phyloP scores from a whole-genome alignment of 2,888 invertebrate species.

The Lasioglossum marginatum region DNA sequence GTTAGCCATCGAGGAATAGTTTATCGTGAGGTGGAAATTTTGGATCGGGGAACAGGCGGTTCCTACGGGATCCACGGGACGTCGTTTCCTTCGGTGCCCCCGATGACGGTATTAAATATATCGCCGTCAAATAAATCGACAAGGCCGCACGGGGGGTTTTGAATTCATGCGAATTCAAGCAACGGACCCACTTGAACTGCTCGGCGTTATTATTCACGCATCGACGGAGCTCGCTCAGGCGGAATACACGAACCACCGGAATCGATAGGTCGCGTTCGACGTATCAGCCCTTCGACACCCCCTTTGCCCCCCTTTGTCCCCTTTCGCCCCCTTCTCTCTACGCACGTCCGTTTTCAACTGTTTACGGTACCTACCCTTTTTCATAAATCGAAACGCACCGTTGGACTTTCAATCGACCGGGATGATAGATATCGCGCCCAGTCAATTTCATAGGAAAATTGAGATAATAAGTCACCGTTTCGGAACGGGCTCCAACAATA shows the following conservation, averaged over 20 bases:
- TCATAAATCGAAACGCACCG: neutral
- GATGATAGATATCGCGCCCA: neutral
- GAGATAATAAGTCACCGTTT: neutral
- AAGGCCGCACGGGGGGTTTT: constrained; percentile 15
- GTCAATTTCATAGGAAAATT: constrained; percentile 3
- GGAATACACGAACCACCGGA: constrained; percentile 51
- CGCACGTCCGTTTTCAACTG: constrained; percentile 5
- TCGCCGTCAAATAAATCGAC: constrained; percentile 33
- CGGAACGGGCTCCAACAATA: neutral
- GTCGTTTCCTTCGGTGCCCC: neutral
- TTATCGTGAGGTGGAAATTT: neutral
- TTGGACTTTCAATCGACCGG: neutral
- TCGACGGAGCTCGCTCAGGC: constrained; percentile 54
- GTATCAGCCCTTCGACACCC: constrained; percentile 14
- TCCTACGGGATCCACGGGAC: neutral
- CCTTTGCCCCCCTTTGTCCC: neutral
- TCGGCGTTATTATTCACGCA: constrained; percentile 63
- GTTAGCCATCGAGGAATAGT: neutral
- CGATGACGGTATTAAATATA: constrained; percentile 5
- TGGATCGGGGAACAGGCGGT: neutral
- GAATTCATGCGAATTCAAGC: constrained; percentile 28
- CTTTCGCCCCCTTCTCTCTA: neutral
- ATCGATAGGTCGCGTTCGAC: constrained; percentile 42
- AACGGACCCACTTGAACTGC: constrained; percentile 43
- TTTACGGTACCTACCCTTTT: constrained; percentile 17